These are phyloP conservation scores for Platichthys stellatus DNA, from an alignment of 2,113 vertebrate genomes.

Conservation along the genomic window DNA sequence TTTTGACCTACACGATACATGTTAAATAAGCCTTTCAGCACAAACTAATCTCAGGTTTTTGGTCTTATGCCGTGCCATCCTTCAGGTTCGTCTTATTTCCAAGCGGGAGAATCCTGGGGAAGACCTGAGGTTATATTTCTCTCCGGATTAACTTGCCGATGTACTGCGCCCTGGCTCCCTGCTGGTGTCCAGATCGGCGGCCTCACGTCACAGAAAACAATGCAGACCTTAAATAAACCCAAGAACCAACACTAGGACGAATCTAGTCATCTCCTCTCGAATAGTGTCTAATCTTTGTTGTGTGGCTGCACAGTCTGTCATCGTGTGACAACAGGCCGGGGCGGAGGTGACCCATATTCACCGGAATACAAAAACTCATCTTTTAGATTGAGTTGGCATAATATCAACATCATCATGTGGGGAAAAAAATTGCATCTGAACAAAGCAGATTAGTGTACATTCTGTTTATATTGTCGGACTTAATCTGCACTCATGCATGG, in stretches of 20 bases:
- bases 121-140: constrained; percentile 52
- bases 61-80: constrained; percentile 27
- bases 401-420: constrained; percentile 25
- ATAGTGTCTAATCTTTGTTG: constrained; percentile 61
- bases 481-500: constrained; percentile 21
- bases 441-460: constrained; percentile 30
- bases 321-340: constrained; percentile 40
- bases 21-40: constrained; percentile 37
- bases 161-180: constrained; percentile 26
- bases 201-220: constrained; percentile 48
- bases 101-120: constrained; percentile 47
- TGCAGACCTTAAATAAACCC: constrained; percentile 61
- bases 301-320: constrained; percentile 40
- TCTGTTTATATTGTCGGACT: constrained; percentile 7
- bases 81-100: constrained; percentile 38
- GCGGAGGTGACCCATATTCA: constrained; percentile 67
- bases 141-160: constrained; percentile 54
- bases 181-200: constrained; percentile 41
- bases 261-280: constrained; percentile 30
- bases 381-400: constrained; percentile 24
- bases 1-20: constrained; percentile 22
- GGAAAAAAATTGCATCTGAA: constrained; percentile 44
- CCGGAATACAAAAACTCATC: constrained; percentile 52
- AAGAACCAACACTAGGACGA: constrained; percentile 38
- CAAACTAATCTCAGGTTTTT: constrained; percentile 7